phyloP scores from a whole-genome alignment of 2,113 vertebrate species.

The Phoenicopterus ruber region DNA sequence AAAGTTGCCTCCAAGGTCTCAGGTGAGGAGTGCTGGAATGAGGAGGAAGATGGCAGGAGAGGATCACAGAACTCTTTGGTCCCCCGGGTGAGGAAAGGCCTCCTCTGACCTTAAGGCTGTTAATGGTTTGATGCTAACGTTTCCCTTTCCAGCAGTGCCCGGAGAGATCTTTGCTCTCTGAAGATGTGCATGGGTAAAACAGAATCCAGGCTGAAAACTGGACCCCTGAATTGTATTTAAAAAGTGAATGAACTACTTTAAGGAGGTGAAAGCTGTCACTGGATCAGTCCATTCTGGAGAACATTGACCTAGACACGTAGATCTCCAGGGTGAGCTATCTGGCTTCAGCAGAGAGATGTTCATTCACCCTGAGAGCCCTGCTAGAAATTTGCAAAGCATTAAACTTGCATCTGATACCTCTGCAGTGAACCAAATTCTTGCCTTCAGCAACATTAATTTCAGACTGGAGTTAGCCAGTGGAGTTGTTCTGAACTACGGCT shows the following conservation, averaged over 20 bases:
- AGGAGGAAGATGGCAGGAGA: background rate
- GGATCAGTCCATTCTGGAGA: background rate
- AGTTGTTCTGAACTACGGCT: background rate
- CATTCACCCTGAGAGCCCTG: background rate
- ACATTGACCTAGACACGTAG: background rate
- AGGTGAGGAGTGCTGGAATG: background rate
- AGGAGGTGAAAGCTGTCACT: background rate
- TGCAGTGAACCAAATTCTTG: background rate
- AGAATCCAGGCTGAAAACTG: background rate
- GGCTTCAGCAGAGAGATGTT: background rate
- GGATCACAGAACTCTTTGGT: background rate
- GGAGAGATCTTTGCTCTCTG: background rate
- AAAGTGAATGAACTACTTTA: background rate
- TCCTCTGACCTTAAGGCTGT: background rate
- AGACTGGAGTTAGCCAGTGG: background rate
- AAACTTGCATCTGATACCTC: background rate
- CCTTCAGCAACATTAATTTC: background rate
- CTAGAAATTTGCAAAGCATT: background rate
- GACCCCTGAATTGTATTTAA: background rate
- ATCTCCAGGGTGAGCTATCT: background rate
- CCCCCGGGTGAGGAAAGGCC: background rate
- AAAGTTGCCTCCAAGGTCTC: background rate
- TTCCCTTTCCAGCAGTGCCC: background rate
- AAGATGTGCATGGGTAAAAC: background rate
- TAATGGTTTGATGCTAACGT: rapidly evolving